phyloP scores from a whole-genome alignment of 2,113 vertebrate species.

The Australoheros scitulus region DNA sequence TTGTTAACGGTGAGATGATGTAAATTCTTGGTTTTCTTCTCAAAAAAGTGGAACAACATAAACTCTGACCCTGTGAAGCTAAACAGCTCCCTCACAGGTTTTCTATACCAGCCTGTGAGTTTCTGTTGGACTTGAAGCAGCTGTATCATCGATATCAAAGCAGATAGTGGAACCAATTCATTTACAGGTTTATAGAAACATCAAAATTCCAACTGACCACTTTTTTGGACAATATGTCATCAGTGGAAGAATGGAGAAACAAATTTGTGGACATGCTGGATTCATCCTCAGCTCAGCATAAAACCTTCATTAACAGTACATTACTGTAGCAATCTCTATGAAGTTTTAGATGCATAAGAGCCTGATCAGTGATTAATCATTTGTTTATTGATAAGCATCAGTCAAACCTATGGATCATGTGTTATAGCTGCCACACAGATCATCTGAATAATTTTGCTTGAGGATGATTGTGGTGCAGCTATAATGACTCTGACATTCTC shows the following conservation, averaged over 20 bases:
- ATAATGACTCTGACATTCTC: background rate
- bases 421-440: background rate
- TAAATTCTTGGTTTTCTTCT: background rate
- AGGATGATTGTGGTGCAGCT: background rate
- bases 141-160: background rate
- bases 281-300: background rate
- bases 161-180: background rate
- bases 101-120: background rate
- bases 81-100: background rate
- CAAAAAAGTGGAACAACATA: background rate
- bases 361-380: background rate
- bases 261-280: background rate
- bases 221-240: background rate
- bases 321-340: background rate
- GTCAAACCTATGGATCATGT: background rate
- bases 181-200: background rate
- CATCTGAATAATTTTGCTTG: background rate
- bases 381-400: background rate
- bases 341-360: background rate
- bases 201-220: background rate
- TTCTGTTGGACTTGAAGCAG: background rate
- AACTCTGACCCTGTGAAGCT: background rate
- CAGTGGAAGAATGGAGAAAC: background rate
- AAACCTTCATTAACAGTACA: background rate
- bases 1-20: background rate